Conservation (phyloP, 2,888 invertebrate genomes). For the Eristalis arbustorum region DNA sequence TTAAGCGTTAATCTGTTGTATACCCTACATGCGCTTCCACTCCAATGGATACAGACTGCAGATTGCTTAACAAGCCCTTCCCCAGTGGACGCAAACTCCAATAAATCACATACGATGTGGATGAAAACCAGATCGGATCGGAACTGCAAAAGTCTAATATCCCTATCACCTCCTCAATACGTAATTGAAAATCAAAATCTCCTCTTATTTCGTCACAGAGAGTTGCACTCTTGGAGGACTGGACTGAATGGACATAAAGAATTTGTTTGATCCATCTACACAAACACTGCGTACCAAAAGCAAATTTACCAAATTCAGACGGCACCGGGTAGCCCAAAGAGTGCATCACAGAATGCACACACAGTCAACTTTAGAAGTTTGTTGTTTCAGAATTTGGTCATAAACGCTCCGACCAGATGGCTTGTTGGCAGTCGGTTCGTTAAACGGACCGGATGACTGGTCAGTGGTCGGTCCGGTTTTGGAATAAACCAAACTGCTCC, state of each 20-base stretch:
- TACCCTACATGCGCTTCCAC: neutral
- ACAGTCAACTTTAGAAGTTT: slow-evolving; percentile 32
- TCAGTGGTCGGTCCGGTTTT: slow-evolving; percentile 38
- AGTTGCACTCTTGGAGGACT: neutral
- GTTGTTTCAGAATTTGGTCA: slow-evolving; percentile 50
- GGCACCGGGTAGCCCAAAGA: neutral
- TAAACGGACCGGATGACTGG: slow-evolving; percentile 57
- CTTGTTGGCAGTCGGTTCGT: slow-evolving; percentile 36
- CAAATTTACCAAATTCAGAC: slow-evolving; percentile 50
- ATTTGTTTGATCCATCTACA: slow-evolving; percentile 22
- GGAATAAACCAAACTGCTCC: slow-evolving; percentile 50
- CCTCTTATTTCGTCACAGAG: neutral
- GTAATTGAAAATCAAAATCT: slow-evolving; percentile 46
- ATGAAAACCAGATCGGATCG: neutral
- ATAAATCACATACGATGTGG: slow-evolving; percentile 40
- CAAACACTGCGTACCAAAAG: slow-evolving; percentile 27
- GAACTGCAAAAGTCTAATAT: slow-evolving; percentile 2
- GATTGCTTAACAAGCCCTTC: slow-evolving; percentile 11
- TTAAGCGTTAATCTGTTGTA: slow-evolving; percentile 47
- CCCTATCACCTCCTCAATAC: slow-evolving; percentile 34
- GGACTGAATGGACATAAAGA: slow-evolving; percentile 7
- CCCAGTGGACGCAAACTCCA: slow-evolving; percentile 3
- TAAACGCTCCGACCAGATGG: slow-evolving; percentile 50
- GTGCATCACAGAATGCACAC: neutral
- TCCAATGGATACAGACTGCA: slow-evolving; percentile 14